phyloP scores from a whole-genome alignment of 2,113 vertebrate genomes.

The Calidris pugnax region DNA sequence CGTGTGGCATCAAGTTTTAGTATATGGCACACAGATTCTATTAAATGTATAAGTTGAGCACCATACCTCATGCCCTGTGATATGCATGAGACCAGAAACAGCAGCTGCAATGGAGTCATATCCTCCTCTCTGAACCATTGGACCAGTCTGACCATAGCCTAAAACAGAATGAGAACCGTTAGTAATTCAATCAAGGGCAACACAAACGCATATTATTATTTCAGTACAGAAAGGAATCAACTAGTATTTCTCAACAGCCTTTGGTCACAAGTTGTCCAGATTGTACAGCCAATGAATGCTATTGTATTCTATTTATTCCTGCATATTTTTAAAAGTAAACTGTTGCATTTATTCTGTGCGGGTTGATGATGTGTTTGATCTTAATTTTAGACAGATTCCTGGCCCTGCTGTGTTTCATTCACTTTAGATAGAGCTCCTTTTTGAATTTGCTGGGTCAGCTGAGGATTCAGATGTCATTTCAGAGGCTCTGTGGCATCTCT shows the following conservation, averaged over 20 bases:
- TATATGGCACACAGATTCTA: background rate
- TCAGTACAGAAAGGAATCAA: background rate
- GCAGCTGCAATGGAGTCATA: slow-evolving; percentile 93
- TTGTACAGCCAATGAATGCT: background rate
- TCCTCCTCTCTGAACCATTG: slow-evolving; percentile 83
- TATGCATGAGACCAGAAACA: slow-evolving; percentile 91
- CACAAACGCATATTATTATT: background rate
- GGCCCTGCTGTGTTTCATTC: background rate
- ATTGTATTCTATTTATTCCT: background rate
- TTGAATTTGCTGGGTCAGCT: background rate
- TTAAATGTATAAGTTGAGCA: background rate
- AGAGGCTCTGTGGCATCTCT: background rate
- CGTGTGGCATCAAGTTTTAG: background rate
- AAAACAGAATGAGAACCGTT: slow-evolving; percentile 8
- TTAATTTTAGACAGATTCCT: background rate
- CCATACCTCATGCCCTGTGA: slow-evolving; percentile 91
- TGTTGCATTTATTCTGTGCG: background rate
- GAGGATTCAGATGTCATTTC: background rate
- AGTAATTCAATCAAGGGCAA: background rate
- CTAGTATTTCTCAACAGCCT: background rate
- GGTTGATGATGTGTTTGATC: background rate
- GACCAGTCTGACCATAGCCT: slow-evolving; percentile 96
- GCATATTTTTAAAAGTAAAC: background rate
- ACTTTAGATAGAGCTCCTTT: background rate
- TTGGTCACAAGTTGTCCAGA: background rate